Evolutionary conservation across 2,113 vertebrate species (phyloP).

Genomic region (Noctilio leporinus): DNA sequence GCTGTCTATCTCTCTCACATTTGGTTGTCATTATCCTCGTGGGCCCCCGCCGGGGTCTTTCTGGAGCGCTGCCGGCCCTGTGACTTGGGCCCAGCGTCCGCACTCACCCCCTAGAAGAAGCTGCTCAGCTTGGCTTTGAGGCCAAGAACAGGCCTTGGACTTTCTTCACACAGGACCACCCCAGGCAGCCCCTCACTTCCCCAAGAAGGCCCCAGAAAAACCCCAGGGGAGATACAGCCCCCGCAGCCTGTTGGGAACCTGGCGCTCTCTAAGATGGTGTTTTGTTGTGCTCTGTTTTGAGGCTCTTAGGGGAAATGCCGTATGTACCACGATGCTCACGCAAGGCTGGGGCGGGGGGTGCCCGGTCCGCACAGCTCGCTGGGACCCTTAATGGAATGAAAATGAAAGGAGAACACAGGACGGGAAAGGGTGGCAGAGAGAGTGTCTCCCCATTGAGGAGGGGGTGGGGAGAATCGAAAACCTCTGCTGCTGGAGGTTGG

Average conservation of each 20-base stretch:
- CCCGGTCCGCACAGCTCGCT: neutral
- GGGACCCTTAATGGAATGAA: neutral
- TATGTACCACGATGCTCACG: neutral
- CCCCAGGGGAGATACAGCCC: no score
- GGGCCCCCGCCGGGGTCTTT: neutral
- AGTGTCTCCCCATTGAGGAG: neutral
- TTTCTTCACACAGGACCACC: neutral
- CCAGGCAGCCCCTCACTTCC: neutral
- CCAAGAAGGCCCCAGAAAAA: neutral
- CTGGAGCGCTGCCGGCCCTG: neutral
- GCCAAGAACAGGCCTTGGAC: neutral
- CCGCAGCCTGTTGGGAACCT: neutral
- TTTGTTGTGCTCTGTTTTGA: neutral
- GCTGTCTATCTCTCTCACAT: neutral
- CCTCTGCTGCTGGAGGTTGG: neutral
- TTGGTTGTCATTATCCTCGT: neutral
- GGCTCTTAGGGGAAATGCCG: neutral
- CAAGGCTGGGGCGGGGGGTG: neutral
- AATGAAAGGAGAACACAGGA: neutral
- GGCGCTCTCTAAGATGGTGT: neutral
- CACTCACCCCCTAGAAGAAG: neutral
- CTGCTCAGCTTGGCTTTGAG: neutral
- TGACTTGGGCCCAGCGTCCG: neutral
- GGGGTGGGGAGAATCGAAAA: neutral
- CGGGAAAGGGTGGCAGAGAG: neutral